Evolutionary conservation across 1,140 invertebrate species (phyloP).

Genomic region (Oryctes rhinoceros): DNA sequence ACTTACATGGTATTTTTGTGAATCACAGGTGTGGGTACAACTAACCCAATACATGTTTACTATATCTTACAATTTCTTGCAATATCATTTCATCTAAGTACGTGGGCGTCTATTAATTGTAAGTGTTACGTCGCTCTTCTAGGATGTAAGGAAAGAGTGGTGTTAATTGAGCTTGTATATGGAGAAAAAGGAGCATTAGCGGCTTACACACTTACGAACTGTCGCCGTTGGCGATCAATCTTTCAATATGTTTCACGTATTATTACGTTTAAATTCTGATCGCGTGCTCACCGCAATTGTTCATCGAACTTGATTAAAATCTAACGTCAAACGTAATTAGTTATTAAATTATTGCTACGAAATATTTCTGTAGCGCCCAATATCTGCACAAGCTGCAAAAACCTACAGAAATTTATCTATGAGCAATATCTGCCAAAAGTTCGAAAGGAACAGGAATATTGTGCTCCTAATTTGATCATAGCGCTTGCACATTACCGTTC

Average conservation of each 20-base stretch:
- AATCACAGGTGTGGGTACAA: too few species aligned
- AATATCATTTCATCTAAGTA: neutral
- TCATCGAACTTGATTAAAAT: slow-evolving; percentile 3
- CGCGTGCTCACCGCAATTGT: neutral
- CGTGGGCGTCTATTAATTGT: slow-evolving; percentile 4
- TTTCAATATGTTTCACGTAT: neutral
- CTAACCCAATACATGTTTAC: too few species aligned
- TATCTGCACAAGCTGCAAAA: neutral
- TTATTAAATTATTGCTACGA: neutral
- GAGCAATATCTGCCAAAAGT: slow-evolving; percentile 2
- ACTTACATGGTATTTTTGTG: too few species aligned
- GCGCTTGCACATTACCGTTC: neutral
- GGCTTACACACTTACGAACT: neutral
- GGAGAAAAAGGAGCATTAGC: neutral
- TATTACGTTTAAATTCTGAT: slow-evolving; percentile 1
- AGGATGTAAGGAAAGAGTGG: neutral
- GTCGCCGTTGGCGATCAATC: slow-evolving; percentile 11
- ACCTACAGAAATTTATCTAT: neutral
- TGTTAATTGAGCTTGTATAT: slow-evolving; percentile 2
- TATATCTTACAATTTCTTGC: neutral
- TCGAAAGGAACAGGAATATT: neutral
- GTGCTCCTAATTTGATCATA: neutral
- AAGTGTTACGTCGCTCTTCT: neutral
- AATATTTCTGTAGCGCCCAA: neutral
- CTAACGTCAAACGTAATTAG: slow-evolving; percentile 13